A percentile compares a stretch with the other conserved stretches of the same genome.
These are phyloP conservation scores for Empidonax alnorum DNA, from an alignment of 2,113 vertebrate species.

Conservation along the genomic window DNA sequence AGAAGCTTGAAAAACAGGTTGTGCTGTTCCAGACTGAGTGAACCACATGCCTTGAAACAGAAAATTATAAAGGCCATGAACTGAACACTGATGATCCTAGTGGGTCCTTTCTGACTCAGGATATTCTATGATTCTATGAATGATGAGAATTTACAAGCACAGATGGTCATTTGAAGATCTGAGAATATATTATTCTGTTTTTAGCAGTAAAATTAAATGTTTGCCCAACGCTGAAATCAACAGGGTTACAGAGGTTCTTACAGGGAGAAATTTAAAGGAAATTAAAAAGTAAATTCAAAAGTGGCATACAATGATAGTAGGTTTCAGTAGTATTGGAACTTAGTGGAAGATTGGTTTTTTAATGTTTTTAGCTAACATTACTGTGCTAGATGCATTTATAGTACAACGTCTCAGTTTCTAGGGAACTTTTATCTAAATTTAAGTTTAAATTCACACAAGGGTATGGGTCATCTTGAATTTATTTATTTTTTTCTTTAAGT, in stretches of 20 bases:
- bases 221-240: neutral
- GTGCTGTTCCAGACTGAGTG: neutral
- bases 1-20: neutral
- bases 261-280: neutral
- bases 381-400: neutral
- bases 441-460: neutral
- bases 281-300: neutral
- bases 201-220: neutral
- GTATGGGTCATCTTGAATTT: neutral
- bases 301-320: rapidly evolving
- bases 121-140: neutral
- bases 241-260: neutral
- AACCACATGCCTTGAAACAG: neutral
- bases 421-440: neutral
- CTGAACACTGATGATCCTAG: neutral
- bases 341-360: neutral
- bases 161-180: neutral
- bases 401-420: neutral
- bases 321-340: neutral
- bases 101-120: neutral
- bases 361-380: neutral
- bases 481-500: neutral
- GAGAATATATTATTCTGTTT: neutral
- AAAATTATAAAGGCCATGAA: neutral
- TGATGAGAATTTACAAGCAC: neutral